phyloP scores from a whole-genome alignment of 2,113 vertebrate species.

The Stercorarius parasiticus region DNA sequence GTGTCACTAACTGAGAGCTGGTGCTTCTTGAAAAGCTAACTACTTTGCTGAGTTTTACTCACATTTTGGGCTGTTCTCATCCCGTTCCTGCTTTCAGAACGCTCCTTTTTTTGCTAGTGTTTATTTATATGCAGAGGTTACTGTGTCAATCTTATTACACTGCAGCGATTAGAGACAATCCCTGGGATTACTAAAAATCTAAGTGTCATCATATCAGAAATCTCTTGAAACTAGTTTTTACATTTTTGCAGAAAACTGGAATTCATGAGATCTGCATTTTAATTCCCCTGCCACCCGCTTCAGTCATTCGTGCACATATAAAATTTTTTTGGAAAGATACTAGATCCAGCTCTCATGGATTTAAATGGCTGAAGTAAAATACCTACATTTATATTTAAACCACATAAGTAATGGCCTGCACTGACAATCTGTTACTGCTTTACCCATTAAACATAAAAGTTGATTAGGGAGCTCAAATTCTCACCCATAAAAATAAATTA shows the following conservation, averaged over 20 bases:
- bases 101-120: not conserved
- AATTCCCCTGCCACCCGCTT: not conserved
- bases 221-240: not conserved
- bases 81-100: not conserved
- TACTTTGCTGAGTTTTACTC: not conserved
- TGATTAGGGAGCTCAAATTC: not conserved
- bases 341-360: not conserved
- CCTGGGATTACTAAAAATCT: not conserved
- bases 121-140: not conserved
- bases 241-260: not conserved
- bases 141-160: not conserved
- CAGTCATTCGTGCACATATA: not conserved
- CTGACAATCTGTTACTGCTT: not conserved
- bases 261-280: not conserved
- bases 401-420: not conserved
- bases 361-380: not conserved
- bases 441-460: not conserved
- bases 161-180: not conserved
- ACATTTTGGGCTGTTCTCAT: not conserved
- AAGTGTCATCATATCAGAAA: not conserved
- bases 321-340: not conserved
- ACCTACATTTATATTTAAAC: not conserved
- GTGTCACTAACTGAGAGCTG: not conserved
- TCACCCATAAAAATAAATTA: not conserved
- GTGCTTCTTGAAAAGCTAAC: not conserved